phyloP scores from a whole-genome alignment of 2,113 vertebrate genomes.

The Bagarius yarrelli region DNA sequence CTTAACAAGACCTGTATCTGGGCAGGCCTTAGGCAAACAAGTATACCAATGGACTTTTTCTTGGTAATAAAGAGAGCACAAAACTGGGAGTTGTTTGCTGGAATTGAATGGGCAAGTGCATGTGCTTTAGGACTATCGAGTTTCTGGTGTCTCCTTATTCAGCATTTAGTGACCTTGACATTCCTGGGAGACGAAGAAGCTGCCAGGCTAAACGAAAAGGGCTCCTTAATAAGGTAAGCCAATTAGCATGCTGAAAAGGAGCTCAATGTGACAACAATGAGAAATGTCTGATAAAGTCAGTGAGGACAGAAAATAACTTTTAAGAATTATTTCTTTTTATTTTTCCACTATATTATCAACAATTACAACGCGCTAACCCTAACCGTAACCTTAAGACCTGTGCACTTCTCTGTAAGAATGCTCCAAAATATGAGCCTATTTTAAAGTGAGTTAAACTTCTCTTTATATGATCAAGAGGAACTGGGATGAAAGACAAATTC shows the following conservation, averaged over 20 bases:
- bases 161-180: slow-evolving; percentile 64
- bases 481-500: slow-evolving; percentile 4
- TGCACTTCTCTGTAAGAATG: neutral
- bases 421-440: no score
- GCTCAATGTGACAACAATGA: slow-evolving; percentile 45
- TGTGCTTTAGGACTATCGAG: slow-evolving; percentile 32
- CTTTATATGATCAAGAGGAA: neutral
- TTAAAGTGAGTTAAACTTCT: neutral
- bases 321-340: neutral
- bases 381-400: neutral
- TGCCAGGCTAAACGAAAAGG: slow-evolving; percentile 68
- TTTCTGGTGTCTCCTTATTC: slow-evolving; percentile 53
- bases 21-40: slow-evolving; percentile 60
- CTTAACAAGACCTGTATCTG: slow-evolving; percentile 52
- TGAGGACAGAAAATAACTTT: slow-evolving; percentile 7
- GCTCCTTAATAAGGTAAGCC: slow-evolving; percentile 73
- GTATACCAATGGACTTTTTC: slow-evolving; percentile 40
- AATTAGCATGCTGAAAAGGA: slow-evolving; percentile 68
- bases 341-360: neutral
- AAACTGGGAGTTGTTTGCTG: slow-evolving; percentile 55
- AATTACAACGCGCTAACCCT: neutral
- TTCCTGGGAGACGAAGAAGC: slow-evolving; percentile 65
- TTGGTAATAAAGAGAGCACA: slow-evolving; percentile 39
- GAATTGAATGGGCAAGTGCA: slow-evolving; percentile 52
- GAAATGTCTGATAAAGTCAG: slow-evolving; percentile 41